Conservation (phyloP, 53 echinoderm and acorn worm species). For the Holothuria leucospilota region DNA sequence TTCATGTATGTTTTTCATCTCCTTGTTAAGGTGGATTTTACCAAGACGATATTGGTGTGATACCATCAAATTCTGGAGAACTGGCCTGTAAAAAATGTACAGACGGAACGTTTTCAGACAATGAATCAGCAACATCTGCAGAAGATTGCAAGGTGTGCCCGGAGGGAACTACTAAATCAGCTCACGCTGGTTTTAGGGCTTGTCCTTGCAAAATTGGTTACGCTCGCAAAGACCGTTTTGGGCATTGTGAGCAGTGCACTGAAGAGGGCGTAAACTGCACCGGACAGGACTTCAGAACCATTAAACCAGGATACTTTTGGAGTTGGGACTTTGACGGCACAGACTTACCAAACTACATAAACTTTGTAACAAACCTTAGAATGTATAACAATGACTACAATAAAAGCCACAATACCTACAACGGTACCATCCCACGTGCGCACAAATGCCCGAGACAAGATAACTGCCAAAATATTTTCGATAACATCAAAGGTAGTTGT, state of each 20-base stretch:
- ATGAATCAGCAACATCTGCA: not conserved
- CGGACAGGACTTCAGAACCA: slow-evolving; percentile 37
- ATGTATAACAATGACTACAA: not conserved
- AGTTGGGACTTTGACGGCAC: slow-evolving; percentile 41
- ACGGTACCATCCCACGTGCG: not conserved
- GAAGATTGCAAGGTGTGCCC: slow-evolving; percentile 9
- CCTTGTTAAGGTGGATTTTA: not conserved
- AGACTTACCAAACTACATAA: not conserved
- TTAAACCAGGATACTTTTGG: slow-evolving; percentile 62
- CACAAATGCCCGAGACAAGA: not conserved
- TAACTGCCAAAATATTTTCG: not conserved
- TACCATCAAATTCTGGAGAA: not conserved
- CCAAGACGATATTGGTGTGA: slow-evolving; percentile 6
- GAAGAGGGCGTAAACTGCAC: too few relatives aligned
- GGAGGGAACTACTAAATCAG: too few relatives aligned
- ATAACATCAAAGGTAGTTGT: not conserved
- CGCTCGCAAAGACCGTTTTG: too few relatives aligned
- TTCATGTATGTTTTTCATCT: too few relatives aligned
- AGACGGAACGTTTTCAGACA: slow-evolving; percentile 52
- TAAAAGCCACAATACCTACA: not conserved
- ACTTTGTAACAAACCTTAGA: not conserved
- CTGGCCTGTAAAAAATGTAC: slow-evolving; percentile 38
- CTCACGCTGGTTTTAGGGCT: too few relatives aligned
- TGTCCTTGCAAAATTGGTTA: too few relatives aligned
- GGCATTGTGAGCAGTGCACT: too few relatives aligned